These are phyloP conservation scores for Aphodius sticticus DNA, from an alignment of 2,888 invertebrate species.

Conservation along the genomic window DNA sequence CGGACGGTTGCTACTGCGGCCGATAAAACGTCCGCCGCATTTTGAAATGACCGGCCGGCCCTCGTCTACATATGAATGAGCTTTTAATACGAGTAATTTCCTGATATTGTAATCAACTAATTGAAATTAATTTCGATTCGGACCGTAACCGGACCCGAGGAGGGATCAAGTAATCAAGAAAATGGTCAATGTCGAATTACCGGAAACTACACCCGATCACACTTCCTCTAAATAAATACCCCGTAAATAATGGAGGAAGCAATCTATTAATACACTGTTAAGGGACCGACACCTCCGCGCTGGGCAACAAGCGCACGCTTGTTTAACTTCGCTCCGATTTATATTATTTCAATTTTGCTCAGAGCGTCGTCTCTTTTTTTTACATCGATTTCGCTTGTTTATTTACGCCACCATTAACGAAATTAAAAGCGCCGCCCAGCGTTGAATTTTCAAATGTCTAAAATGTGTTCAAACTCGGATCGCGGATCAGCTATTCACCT, in stretches of 20 bases:
- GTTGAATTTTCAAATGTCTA: not conserved
- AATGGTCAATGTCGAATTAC: slow-evolving; percentile 31
- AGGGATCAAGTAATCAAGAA: slow-evolving; percentile 31
- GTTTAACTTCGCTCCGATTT: not conserved
- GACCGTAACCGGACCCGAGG: slow-evolving; percentile 12
- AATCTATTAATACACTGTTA: slow-evolving; percentile 24
- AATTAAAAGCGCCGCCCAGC: not conserved
- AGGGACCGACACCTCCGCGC: not conserved
- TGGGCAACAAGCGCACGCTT: not conserved
- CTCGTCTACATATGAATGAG: slow-evolving; percentile 4
- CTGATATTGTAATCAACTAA: slow-evolving; percentile 24
- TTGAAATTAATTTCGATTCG: slow-evolving; percentile 29
- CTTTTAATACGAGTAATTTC: slow-evolving; percentile 12
- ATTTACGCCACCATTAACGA: not conserved
- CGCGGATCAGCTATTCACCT: not conserved
- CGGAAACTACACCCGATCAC: slow-evolving; percentile 25
- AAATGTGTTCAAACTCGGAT: not conserved
- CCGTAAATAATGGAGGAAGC: slow-evolving; percentile 23
- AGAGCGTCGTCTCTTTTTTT: not conserved
- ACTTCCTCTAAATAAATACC: slow-evolving; percentile 26
- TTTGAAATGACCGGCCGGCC: not conserved
- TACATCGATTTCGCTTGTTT: not conserved
- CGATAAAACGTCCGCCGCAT: not conserved
- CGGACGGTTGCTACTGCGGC: not conserved
- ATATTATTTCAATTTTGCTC: not conserved